These are phyloP conservation scores for Porites cylindrica DNA, from an alignment of 92 coral and sea anemone species.

Conservation along the genomic window DNA sequence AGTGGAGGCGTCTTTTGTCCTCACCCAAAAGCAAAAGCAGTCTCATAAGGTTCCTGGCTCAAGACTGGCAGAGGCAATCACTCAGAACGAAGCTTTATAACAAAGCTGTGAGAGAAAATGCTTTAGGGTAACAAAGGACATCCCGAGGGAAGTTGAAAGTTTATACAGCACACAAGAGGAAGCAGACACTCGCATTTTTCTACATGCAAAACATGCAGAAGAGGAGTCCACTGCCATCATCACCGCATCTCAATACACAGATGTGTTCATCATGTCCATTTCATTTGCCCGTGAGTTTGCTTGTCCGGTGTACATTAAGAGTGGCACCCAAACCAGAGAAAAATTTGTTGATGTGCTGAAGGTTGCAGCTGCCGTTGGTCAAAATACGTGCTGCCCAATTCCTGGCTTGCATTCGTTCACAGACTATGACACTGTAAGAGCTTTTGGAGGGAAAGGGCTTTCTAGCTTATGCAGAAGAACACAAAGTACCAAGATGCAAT, in stretches of 20 bases:
- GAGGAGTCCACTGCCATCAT: slow-evolving; percentile 41
- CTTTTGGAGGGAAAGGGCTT: slow-evolving; percentile 66
- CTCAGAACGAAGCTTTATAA: slow-evolving; percentile 33
- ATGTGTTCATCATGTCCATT: slow-evolving; percentile 45
- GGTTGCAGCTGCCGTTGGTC: slow-evolving; percentile 64
- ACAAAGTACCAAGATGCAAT: slow-evolving; percentile 57
- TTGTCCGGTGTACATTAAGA: slow-evolving; percentile 51
- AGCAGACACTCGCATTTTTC: slow-evolving; percentile 57
- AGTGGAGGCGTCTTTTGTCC: slow-evolving; percentile 52
- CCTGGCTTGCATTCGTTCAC: slow-evolving; percentile 63
- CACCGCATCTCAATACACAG: slow-evolving; percentile 50
- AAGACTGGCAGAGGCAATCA: slow-evolving; percentile 53
- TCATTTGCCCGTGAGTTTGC: slow-evolving; percentile 34
- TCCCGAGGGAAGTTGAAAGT: slow-evolving; percentile 24
- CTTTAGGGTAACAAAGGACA: slow-evolving; percentile 27
- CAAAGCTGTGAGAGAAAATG: slow-evolving; percentile 45
- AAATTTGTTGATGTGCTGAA: slow-evolving; percentile 52
- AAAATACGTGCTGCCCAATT: slow-evolving; percentile 38
- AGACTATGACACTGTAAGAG: slow-evolving; percentile 62
- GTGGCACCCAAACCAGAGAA: slow-evolving; percentile 45
- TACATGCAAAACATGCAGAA: slow-evolving; percentile 52
- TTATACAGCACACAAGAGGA: slow-evolving; percentile 52
- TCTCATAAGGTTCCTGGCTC: slow-evolving; percentile 53
- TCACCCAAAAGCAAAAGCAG: slow-evolving; percentile 38
- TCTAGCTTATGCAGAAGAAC: slow-evolving; percentile 45